A percentile compares a stretch with the other conserved stretches of the same genome.
phyloP scores from a whole-genome alignment of 92 coral and sea anemone genomes.

The Actinernus sp. region DNA sequence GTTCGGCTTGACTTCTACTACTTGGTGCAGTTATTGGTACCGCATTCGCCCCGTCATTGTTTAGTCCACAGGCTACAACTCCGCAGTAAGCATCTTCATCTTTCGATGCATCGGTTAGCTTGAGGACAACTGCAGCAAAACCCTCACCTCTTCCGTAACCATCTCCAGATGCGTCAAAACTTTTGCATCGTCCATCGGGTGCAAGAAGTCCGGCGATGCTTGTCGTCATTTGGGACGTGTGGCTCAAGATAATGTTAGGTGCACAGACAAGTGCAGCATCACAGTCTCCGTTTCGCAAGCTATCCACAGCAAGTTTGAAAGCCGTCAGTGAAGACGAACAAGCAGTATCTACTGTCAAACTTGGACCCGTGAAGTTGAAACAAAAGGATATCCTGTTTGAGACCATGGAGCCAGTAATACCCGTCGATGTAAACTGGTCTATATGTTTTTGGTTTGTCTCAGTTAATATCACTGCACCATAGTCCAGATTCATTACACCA shows the following conservation, averaged over 20 bases:
- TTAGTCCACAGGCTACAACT: conserved; percentile 83
- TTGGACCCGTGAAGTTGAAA: conserved; percentile 83
- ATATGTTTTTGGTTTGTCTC: conserved; percentile 43
- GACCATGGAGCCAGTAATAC: conserved; percentile 58
- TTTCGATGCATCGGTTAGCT: conserved; percentile 52
- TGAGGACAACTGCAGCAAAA: conserved; percentile 79
- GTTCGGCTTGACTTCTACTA: conserved; percentile 67
- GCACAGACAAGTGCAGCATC: conserved; percentile 90
- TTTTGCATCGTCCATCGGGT: conserved; percentile 89
- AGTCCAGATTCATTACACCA: conserved; percentile 82
- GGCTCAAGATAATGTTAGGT: conserved; percentile 61
- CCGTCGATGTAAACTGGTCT: conserved; percentile 83
- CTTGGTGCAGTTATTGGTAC: conserved; percentile 94
- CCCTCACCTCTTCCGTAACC: conserved; percentile 97
- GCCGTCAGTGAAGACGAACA: conserved; percentile 91
- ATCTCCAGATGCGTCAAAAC: conserved; percentile 86
- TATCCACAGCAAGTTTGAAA: conserved; percentile 64
- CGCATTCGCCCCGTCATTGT: conserved; percentile 90
- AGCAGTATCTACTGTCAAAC: conserved; percentile 85
- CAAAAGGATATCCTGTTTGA: conserved; percentile 85
- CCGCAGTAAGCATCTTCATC: conserved; percentile 74
- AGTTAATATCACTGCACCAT: conserved; percentile 25
- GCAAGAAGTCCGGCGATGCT: conserved; percentile 83
- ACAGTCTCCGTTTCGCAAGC: conserved; percentile 60
- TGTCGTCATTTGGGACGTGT: conserved; percentile 33